phyloP scores from a whole-genome alignment of 1,140 invertebrate genomes.

The Drosophila biarmipes region DNA sequence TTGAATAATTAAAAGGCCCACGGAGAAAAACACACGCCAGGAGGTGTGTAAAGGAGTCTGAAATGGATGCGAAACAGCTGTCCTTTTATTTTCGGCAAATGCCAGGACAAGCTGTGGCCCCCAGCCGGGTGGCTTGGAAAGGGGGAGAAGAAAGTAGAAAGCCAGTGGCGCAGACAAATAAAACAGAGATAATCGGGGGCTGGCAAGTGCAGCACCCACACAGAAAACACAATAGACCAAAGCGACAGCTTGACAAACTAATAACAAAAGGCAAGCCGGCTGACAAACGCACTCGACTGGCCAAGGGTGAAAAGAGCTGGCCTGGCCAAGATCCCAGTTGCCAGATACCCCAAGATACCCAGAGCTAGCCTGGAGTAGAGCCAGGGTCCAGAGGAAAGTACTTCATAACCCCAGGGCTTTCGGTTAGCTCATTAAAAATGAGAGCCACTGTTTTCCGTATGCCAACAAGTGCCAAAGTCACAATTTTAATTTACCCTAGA shows the following conservation, averaged over 20 bases:
- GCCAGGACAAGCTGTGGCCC: conserved; percentile 45
- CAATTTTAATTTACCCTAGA: conserved; percentile 72
- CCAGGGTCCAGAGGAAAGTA: conserved; percentile 19
- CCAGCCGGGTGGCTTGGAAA: conserved; percentile 8
- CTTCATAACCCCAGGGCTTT: conserved; percentile 34
- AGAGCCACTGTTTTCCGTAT: conserved; percentile 41
- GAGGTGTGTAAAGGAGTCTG: conserved; percentile 4
- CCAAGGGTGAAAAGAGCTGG: conserved; percentile 33
- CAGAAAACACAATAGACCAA: conserved; percentile 21
- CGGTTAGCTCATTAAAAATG: conserved; percentile 77
- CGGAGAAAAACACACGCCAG: conserved; percentile 37
- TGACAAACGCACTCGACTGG: conserved; percentile 46
- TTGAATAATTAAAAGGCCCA: conserved; percentile 77
- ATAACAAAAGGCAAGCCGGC: conserved; percentile 54
- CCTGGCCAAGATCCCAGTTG: conserved; percentile 39
- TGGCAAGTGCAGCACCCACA: conserved; percentile 30
- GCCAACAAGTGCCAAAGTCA: conserved; percentile 78
- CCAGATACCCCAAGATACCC: conserved; percentile 13
- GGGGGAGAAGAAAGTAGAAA: neutral
- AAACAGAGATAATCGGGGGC: conserved; percentile 71
- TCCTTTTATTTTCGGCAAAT: conserved; percentile 61
- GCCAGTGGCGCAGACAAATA: conserved; percentile 55
- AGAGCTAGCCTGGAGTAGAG: conserved; percentile 1
- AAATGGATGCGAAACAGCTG: conserved; percentile 58
- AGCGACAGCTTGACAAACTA: conserved; percentile 78